A percentile compares a stretch with the other conserved stretches of the same genome.
Conservation (phyloP, 2,888 invertebrate genomes). For the Himalopsyche tibetana region DNA sequence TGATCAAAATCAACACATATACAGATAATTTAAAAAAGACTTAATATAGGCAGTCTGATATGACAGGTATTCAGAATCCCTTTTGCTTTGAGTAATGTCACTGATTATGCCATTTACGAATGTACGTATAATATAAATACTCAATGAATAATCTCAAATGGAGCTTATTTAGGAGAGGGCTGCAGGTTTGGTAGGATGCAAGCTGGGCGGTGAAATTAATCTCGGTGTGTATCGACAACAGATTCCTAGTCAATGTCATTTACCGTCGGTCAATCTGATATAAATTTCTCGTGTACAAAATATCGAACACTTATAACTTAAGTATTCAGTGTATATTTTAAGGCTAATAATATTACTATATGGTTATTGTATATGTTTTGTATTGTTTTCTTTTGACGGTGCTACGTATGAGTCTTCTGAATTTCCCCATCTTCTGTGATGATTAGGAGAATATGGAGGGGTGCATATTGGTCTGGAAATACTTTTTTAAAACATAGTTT, state of each 20-base stretch:
- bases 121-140: background rate
- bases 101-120: background rate
- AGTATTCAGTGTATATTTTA: constrained; percentile 35
- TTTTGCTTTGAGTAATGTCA: constrained; percentile 45
- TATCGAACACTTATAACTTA: constrained; percentile 13
- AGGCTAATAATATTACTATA: constrained; percentile 8
- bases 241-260: constrained; percentile 63
- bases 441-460: too few relatives aligned
- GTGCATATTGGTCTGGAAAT: too few relatives aligned
- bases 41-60: too few relatives aligned
- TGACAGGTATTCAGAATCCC: background rate
- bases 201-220: constrained; percentile 1
- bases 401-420: background rate
- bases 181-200: background rate
- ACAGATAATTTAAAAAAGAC: too few relatives aligned
- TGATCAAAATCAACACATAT: too few relatives aligned
- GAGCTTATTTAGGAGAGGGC: constrained; percentile 17
- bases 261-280: constrained; percentile 54
- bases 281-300: constrained; percentile 38
- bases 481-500: too few relatives aligned
- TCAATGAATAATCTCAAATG: background rate
- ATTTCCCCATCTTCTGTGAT: too few relatives aligned
- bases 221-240: constrained; percentile 52
- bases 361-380: background rate
- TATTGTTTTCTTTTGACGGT: constrained; percentile 4